Evolutionary conservation across 2,888 invertebrate species (phyloP), one percentile per base, ranked within the genome.

Genomic region (Embidobia sp.): DNA sequence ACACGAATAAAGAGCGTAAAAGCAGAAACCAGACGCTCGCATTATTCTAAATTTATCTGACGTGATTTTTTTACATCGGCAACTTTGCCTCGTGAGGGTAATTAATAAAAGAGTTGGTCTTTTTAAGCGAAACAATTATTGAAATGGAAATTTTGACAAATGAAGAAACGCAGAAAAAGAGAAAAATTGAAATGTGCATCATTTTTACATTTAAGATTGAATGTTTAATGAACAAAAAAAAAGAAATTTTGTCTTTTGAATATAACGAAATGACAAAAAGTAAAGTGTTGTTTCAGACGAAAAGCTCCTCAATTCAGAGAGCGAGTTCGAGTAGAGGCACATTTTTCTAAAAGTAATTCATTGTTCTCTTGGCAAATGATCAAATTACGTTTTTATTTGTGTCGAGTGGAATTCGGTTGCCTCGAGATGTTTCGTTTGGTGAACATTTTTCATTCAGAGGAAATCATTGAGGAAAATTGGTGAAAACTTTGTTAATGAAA

Each of bases 341-440:
- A 4, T 22, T 4, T 22, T 22, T 22, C 6, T 6, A 22, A 6
- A 5, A 53, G 63, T 18, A 72, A 63, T 63, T 63, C 63, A 72
- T 72, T 72, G 55, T 72, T 72, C 37, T 19, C 29, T 46, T 63
- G 70, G 70, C 70, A 72, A 46, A 46, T 16, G 70, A 72, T 61
- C 70, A 61, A 70, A 11, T 70, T 46, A 61, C 61, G 18, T 51
- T 53, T 70, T 70, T 53, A 70, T 53, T 61, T 53, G 53, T 19
- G 57, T 16, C 57, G 42, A 57, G 69, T 59, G 35, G 49, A 69
- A 55, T 57, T 37, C 6, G 18, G 66, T 53, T 37, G 26, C 18
- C 26, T 48, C 44, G 26, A 49, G 49, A 40, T 40, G 26, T 40
- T 67, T 16, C 18, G 37, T 48, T 13, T 16, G 51, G 37, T 10